Evolutionary conservation across 2,888 invertebrate genomes (phyloP), one percentile per base, ranked within the genome.

Genomic region (Rhogogaster chlorosoma): DNA sequence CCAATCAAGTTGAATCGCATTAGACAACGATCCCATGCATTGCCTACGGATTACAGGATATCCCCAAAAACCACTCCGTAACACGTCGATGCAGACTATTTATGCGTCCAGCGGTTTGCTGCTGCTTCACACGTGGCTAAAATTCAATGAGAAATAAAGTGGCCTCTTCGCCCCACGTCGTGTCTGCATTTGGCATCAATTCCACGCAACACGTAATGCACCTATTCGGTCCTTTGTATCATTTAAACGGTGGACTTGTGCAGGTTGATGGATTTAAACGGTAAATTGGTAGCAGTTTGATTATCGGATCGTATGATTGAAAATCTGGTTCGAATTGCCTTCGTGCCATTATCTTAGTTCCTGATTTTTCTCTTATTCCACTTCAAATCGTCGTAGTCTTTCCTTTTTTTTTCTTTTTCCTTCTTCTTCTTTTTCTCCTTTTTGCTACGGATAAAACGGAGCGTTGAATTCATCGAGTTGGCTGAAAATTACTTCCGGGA

Each of bases 81-180:
- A 36, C n/a, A 70, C 36, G 18, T 9, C 15, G 36, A 32, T 36
- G 18, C 70, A 36, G n/a, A 36, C 32, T 75, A 45, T 75, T 75
- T 75, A 75, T 45, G 22, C 18, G 42, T 75, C 45, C 10, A 9
- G 0, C 12, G 61, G 1, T 61, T 12, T 22, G 61, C 61, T 22
- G 61, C 61, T 12, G 26, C 2, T 26, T 10, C 61, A 61, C 26
- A 26, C 61, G 12, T 6, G 22, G 12, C 6, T 9, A 1, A 29
- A 77, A 26, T 49, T 53, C 49, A 77, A 77, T 53, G 53, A 18
- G 53, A 77, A 32, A 77, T 53, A 77, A 77, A 77, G 77, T 77
- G 77, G 77, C 53, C 38, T 2, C n/a, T 36, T 15, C 22, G n/a
- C 1, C 3, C 5, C 12, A 6, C 15, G 67, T 32, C 10, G 73